phyloP scores from a whole-genome alignment of 2,888 invertebrate species.

The Blastobasis adustella region DNA sequence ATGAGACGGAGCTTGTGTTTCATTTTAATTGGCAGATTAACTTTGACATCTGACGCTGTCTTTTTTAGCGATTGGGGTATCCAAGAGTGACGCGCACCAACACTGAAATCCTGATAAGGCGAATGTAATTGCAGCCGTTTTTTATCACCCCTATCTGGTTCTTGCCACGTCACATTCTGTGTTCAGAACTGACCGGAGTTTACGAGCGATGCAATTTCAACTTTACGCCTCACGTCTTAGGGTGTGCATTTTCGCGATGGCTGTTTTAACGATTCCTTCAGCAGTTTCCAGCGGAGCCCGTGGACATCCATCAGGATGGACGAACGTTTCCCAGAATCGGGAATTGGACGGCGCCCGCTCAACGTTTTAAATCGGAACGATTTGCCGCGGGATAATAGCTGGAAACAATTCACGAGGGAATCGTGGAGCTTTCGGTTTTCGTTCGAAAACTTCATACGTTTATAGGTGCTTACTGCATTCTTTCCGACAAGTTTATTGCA shows the following conservation, averaged over 20 bases:
- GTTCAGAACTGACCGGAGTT: conserved; percentile 27
- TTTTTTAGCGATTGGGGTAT: conserved; percentile 44
- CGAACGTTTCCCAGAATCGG: conserved; percentile 67
- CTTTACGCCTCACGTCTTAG: conserved; percentile 11
- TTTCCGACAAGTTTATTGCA: no score
- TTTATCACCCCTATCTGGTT: conserved; percentile 67
- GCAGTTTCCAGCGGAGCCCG: conserved; percentile 33
- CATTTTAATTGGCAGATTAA: conserved; percentile 63
- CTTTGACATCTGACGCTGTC: conserved; percentile 42
- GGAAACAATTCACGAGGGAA: conserved; percentile 38
- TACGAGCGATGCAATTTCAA: conserved; percentile 8
- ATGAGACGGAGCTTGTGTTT: conserved; percentile 18
- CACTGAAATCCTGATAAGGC: conserved; percentile 49
- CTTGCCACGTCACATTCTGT: conserved; percentile 35
- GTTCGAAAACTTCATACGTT: no score
- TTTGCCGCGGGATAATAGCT: conserved; percentile 64
- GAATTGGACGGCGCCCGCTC: conserved; percentile 52
- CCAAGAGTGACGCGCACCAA: conserved; percentile 32
- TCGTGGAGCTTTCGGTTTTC: no score
- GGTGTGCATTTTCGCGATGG: background rate
- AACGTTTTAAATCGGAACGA: conserved; percentile 62
- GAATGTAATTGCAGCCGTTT: conserved; percentile 66
- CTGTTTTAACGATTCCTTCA: conserved; percentile 3
- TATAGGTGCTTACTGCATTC: no score
- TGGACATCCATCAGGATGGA: conserved; percentile 66